These are phyloP conservation scores for Tridacna crocea DNA, from an alignment of 2,888 invertebrate genomes.

Conservation along the genomic window DNA sequence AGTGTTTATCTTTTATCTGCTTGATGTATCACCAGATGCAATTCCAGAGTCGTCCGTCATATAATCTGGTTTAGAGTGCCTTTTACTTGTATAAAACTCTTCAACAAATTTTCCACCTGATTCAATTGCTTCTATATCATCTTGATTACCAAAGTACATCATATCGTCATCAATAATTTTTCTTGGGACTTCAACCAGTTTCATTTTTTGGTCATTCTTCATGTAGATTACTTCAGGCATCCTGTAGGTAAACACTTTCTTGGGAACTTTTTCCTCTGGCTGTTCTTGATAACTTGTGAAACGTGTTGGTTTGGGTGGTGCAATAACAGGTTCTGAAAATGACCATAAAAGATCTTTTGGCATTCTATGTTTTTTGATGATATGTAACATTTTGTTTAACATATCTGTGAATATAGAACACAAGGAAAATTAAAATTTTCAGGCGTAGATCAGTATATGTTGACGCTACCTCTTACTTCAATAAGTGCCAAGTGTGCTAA, in stretches of 20 bases:
- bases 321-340: slow-evolving; percentile 14
- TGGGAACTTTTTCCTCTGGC: slow-evolving; percentile 28
- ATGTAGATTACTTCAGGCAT: slow-evolving; percentile 61
- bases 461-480: too few relatives aligned
- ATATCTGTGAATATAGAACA: too few relatives aligned
- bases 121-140: slow-evolving; percentile 48
- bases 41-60: slow-evolving; percentile 36
- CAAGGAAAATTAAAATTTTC: too few relatives aligned
- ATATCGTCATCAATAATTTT: slow-evolving; percentile 57
- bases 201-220: slow-evolving; percentile 62
- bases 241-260: slow-evolving; percentile 52
- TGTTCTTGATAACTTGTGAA: slow-evolving; percentile 18
- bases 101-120: slow-evolving; percentile 49
- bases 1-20: not conserved
- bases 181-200: slow-evolving; percentile 52
- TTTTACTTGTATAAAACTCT: slow-evolving; percentile 32
- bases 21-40: slow-evolving; percentile 17
- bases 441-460: too few relatives aligned
- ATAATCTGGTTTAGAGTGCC: not conserved
- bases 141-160: slow-evolving; percentile 61
- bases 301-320: slow-evolving; percentile 12
- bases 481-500: too few relatives aligned
- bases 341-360: slow-evolving; percentile 4
- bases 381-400: too few relatives aligned
- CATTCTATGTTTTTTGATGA: not conserved